A percentile compares a stretch with the other conserved stretches of the same genome.
Conservation (phyloP, 2,113 vertebrate species). For the Felis catus region F.catus_Fca126_mat1.0 CM031415.1:157253001-157253500, state of each 20-base stretch:
- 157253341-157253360: not conserved
- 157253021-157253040: not conserved
- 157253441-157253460: not conserved
- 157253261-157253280: not conserved
- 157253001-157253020: no score
- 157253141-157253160: not conserved
- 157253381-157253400: not conserved
- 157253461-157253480: not conserved
- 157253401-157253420: not conserved
- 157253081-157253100: not conserved
- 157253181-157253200: not conserved
- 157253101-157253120: not conserved
- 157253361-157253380: not conserved
- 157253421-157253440: not conserved
- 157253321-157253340: not conserved
- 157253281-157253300: not conserved
- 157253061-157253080: not conserved
- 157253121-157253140: not conserved
- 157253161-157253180: not conserved
- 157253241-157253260: not conserved
- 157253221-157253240: not conserved
- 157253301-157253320: not conserved
- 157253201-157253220: not conserved
- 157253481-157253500: rapidly evolving
- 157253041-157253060: not conserved